A percentile compares a stretch with the other conserved stretches of the same genome.
Conservation (phyloP, 2,888 invertebrate genomes). For the Strigamia crassipes region DNA sequence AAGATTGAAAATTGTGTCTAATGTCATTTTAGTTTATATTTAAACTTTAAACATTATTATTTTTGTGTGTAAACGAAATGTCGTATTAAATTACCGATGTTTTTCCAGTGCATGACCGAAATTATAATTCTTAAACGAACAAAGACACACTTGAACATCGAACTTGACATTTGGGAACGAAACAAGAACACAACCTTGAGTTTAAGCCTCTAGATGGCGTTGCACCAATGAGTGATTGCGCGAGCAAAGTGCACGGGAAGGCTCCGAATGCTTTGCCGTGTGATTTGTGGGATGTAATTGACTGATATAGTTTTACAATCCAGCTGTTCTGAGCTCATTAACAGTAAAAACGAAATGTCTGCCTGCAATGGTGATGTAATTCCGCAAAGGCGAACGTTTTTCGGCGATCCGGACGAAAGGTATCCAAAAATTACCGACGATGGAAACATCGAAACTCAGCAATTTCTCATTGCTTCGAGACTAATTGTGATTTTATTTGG, state of each 20-base stretch:
- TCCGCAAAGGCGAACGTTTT: slow-evolving; percentile 50
- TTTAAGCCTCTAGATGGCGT: too few species aligned
- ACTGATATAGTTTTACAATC: neutral
- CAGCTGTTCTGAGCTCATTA: too few species aligned
- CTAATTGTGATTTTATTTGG: slow-evolving; percentile 70
- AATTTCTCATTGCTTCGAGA: slow-evolving; percentile 68
- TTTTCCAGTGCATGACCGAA: too few species aligned
- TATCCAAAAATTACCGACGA: slow-evolving; percentile 65
- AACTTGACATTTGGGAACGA: too few species aligned
- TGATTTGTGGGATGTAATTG: neutral
- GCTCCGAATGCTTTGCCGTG: too few species aligned
- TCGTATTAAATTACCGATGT: neutral
- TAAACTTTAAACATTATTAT: too few species aligned
- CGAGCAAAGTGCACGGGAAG: too few species aligned
- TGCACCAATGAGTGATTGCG: too few species aligned
- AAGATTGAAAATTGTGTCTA: neutral
- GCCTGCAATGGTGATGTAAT: slow-evolving; percentile 48
- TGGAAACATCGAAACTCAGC: slow-evolving; percentile 65
- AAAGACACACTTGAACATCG: too few species aligned
- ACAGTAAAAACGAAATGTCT: slow-evolving; percentile 34
- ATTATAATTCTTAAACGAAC: too few species aligned
- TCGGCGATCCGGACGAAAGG: slow-evolving; percentile 52
- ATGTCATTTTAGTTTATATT: neutral
- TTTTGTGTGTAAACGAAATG: neutral
- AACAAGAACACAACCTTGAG: too few species aligned